Conservation (phyloP, 2,113 vertebrate species). For the Gavialis gangeticus region DNA sequence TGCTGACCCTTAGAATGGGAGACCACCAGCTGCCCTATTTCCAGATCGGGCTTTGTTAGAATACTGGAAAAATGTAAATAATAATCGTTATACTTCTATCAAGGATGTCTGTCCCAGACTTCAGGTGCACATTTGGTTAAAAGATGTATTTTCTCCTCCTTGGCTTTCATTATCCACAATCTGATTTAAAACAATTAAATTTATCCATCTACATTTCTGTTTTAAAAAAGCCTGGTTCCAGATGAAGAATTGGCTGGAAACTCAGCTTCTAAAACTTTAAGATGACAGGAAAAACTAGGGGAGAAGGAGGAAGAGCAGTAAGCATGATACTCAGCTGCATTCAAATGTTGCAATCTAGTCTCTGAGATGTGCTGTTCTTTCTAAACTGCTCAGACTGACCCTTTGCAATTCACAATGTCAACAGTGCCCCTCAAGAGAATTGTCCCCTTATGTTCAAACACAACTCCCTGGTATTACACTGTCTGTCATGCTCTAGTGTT, state of each 20-base stretch:
- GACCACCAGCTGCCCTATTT: neutral
- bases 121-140: neutral
- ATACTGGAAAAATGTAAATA: neutral
- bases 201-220: neutral
- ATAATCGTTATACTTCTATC: neutral
- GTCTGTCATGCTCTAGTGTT: neutral
- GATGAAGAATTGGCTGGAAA: neutral
- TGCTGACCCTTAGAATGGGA: neutral
- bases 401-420: conserved; percentile 3
- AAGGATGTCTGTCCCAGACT: neutral
- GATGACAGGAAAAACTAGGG: neutral
- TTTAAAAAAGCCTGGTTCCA: neutral
- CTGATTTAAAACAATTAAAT: neutral
- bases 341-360: neutral
- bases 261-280: neutral
- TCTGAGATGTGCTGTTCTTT: neutral
- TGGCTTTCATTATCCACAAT: neutral
- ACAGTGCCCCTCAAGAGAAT: neutral
- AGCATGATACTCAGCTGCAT: fast-evolving
- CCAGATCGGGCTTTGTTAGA: neutral
- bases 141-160: neutral
- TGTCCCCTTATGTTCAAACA: neutral
- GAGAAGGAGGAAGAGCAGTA: neutral
- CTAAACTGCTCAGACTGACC: neutral
- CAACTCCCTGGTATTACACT: neutral